These are phyloP conservation scores for Kuschelorhynchus macadamiae DNA, from an alignment of 2,888 invertebrate species.

Conservation along the genomic window DNA sequence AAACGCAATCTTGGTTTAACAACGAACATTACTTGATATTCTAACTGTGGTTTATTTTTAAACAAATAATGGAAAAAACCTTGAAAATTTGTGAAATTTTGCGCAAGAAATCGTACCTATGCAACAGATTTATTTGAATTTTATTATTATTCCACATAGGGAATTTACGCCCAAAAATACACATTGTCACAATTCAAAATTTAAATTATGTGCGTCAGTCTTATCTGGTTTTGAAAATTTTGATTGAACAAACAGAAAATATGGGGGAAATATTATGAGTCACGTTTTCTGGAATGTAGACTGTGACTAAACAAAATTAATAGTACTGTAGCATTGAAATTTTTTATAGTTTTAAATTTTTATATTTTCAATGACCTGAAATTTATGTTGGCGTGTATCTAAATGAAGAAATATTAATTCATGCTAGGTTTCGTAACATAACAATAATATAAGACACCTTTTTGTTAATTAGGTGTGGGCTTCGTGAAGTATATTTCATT, in stretches of 20 bases:
- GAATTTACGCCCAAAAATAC: no score
- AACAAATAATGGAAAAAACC: slow-evolving; percentile 21
- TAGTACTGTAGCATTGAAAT: slow-evolving; percentile 31
- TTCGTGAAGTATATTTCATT: background rate
- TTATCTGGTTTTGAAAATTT: slow-evolving; percentile 36
- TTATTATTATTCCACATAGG: no score
- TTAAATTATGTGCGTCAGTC: background rate
- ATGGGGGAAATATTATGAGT: slow-evolving; percentile 21
- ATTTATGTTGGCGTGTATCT: slow-evolving; percentile 32
- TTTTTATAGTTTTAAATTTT: slow-evolving; percentile 37
- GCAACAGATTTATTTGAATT: background rate
- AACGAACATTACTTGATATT: background rate
- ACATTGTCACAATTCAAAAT: no score
- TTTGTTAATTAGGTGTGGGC: slow-evolving; percentile 13
- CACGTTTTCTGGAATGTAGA: slow-evolving; percentile 40
- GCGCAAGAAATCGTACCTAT: slow-evolving; percentile 8
- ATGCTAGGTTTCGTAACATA: slow-evolving; percentile 23
- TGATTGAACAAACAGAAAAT: slow-evolving; percentile 11
- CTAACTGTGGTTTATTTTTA: slow-evolving; percentile 18
- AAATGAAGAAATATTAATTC: slow-evolving; percentile 27
- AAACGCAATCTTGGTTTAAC: background rate
- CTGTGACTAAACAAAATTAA: slow-evolving; percentile 34
- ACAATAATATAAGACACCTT: slow-evolving; percentile 11
- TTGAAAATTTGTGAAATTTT: slow-evolving; percentile 26
- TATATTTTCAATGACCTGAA: slow-evolving; percentile 38